Conservation (phyloP, 2,113 vertebrate species). For the Empidonax alnorum region DNA sequence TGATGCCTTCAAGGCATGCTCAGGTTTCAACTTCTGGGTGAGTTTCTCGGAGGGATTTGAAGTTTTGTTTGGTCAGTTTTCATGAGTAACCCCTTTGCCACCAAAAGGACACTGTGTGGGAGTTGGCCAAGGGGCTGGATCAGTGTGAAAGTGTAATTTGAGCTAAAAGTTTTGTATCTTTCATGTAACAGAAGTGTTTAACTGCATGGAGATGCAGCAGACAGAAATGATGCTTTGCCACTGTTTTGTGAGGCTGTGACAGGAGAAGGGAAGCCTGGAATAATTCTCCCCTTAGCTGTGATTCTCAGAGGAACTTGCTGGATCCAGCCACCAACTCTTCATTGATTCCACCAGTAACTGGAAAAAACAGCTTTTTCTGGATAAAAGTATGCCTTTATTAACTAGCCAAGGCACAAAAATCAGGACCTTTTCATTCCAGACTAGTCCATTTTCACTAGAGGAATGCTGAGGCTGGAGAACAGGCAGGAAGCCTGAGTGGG, state of each 20-base stretch:
- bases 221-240: neutral
- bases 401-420: neutral
- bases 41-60: neutral
- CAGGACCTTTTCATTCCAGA: neutral
- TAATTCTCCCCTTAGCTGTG: neutral
- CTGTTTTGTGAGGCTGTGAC: neutral
- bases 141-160: neutral
- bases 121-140: neutral
- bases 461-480: neutral
- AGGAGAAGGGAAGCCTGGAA: neutral
- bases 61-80: neutral
- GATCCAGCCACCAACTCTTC: neutral
- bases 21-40: neutral
- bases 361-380: neutral
- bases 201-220: neutral
- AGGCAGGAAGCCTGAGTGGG: neutral
- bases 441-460: neutral
- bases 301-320: neutral
- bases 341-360: neutral
- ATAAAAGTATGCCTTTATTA: neutral
- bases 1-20: neutral
- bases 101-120: fast-evolving
- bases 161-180: neutral
- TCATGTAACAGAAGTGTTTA: neutral
- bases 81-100: neutral